Base-by-base conservation (phyloP, 2,797 vertebrate species). In the Mus minutoides region DNA sequence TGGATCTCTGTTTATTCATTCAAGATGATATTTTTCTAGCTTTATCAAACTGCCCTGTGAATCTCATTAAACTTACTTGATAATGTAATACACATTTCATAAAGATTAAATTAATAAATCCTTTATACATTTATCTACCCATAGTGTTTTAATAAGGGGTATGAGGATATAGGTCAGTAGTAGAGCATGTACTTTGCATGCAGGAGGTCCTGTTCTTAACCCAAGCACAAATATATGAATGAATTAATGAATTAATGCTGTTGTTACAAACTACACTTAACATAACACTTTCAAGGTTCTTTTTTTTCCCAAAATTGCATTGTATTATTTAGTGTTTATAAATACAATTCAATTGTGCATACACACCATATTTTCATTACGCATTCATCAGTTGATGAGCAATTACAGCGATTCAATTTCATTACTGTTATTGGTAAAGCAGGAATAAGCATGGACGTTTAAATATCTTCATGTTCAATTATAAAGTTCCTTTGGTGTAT, bases 41-140 rank as follows among this genome's bases (percentile, higher is more conserved):
- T 80, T 3, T 34, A 56, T 24, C 34, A 80, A 80, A 80, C n/a
- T 56, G 5, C 24, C 34, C 17, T 13, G 52, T 37, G 34, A 91
- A 78, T 24, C 86, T 0, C 2, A 82, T 67, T 71, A 79, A 37
- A 14, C 4, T 92, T 82, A 79, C 14, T 71, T 82, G 6, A 92
- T 88, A n/a, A 2, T 62, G 0, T 52, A 78, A 62, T 76, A 37
- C 89, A 62, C 75, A 64, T 58, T 91, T 80, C 49, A 17, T 58
- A 92, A 94, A 67, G 16, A 19, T 73, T 94, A 88, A 94, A 90
- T 8, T 29, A 92, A 86, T 54, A 31, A n/a, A 40, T 62, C 3
- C 4, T 49, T 88, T 95, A 46, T 19, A 60, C 24, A 87, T 83
- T 69, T 34, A 34, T 37, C 43, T 62, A 46, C 9, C 13, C 85